phyloP scores from a whole-genome alignment of 2,113 vertebrate genomes.

The Nasalis larvatus region DNA sequence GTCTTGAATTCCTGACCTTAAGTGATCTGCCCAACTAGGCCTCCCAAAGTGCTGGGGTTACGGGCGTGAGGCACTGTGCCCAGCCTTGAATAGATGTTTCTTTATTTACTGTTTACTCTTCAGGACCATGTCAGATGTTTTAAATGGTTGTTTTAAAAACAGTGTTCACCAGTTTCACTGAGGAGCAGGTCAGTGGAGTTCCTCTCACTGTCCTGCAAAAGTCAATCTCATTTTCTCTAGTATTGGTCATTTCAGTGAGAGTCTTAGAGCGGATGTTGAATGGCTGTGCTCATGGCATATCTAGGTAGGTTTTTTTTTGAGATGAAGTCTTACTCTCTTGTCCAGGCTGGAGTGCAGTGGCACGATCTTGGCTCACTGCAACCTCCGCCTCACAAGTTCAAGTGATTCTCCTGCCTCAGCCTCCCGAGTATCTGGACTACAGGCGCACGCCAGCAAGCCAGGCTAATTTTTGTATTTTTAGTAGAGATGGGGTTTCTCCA shows the following conservation, averaged over 20 bases:
- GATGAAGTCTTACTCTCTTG: too few species aligned
- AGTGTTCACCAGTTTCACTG: not conserved
- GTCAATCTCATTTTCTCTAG: not conserved
- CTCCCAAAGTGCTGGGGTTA: too few species aligned
- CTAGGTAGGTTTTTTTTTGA: too few species aligned
- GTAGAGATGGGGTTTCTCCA: too few species aligned
- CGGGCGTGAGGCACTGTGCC: rapidly evolving
- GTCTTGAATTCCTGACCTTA: too few species aligned
- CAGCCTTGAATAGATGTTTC: not conserved
- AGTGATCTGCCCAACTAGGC: too few species aligned
- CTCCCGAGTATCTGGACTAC: too few species aligned
- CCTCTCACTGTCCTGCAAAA: not conserved
- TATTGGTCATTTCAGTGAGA: not conserved
- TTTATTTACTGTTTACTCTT: not conserved
- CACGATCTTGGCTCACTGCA: too few species aligned
- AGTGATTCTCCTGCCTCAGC: too few species aligned
- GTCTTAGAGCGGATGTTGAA: not conserved
- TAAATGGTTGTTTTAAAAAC: not conserved
- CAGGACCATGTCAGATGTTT: not conserved
- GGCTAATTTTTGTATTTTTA: too few species aligned
- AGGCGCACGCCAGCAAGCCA: rapidly evolving
- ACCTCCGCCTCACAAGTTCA: too few species aligned
- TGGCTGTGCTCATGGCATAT: not conserved
- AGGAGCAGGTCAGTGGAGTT: not conserved
- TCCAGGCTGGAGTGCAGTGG: too few species aligned